Conservation (phyloP, 2,797 vertebrate genomes). For the Premnoplex brunnescens region DNA sequence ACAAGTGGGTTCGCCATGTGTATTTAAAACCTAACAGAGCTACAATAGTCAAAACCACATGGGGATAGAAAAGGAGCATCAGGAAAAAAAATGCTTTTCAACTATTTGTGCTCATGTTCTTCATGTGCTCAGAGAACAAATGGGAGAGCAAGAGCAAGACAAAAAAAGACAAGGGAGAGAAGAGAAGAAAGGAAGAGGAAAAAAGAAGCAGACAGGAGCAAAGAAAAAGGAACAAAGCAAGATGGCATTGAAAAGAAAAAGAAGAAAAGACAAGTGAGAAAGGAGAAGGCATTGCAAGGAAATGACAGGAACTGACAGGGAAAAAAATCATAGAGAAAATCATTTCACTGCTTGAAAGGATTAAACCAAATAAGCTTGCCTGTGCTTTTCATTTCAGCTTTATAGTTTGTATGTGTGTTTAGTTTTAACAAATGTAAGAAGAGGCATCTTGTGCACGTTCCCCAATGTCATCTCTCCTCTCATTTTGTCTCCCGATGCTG, state of each 20-base stretch:
- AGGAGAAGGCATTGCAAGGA: neutral
- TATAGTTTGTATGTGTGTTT: neutral
- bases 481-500: constrained; percentile 16
- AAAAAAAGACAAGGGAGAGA: constrained; percentile 22
- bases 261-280: constrained; percentile 9
- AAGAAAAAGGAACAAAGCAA: constrained; percentile 44
- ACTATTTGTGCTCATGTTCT: neutral
- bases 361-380: neutral
- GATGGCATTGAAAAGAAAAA: constrained; percentile 16
- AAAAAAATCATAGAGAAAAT: constrained; percentile 27
- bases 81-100: neutral
- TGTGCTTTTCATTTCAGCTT: constrained; percentile 24
- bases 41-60: constrained; percentile 14
- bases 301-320: constrained; percentile 13
- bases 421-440: neutral
- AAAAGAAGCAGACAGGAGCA: constrained; percentile 14
- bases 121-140: neutral
- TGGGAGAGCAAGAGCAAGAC: neutral
- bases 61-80: constrained; percentile 14
- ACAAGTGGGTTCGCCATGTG: constrained; percentile 51
- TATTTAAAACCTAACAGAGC: constrained; percentile 48
- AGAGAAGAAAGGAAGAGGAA: constrained; percentile 41
- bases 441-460: constrained; percentile 1
- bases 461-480: neutral
- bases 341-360: neutral